phyloP scores from a whole-genome alignment of 1,140 invertebrate species.

The Leucophenga varia region DNA sequence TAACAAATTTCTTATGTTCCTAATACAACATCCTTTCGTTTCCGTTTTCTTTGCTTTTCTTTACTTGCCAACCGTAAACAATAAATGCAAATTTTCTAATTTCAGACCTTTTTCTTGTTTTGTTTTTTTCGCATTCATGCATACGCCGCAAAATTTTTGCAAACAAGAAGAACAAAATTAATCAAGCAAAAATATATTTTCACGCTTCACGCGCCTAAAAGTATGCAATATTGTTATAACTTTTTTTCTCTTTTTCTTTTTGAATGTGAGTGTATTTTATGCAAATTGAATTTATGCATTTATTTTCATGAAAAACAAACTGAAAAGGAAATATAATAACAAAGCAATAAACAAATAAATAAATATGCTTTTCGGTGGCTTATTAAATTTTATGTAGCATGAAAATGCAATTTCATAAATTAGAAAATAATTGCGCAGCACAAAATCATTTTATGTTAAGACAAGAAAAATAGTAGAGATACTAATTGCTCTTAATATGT shows the following conservation, averaged over 20 bases:
- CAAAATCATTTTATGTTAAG: no score
- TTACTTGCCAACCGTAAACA: no score
- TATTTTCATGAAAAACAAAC: conserved; percentile 6
- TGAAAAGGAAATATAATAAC: no score
- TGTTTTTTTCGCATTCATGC: no score
- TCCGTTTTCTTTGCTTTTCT: no score
- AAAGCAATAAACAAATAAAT: no score
- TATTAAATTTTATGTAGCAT: conserved; percentile 39
- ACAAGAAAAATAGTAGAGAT: no score
- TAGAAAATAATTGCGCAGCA: conserved; percentile 38
- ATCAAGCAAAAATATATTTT: conserved; percentile 42
- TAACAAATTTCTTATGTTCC: no score
- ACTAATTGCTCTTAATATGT: conserved; percentile 32
- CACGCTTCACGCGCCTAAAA: conserved; percentile 22
- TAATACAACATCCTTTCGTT: no score
- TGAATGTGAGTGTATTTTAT: conserved; percentile 20
- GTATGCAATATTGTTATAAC: conserved; percentile 10
- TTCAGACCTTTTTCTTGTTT: conserved; percentile 44
- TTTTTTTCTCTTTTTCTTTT: conserved; percentile 12
- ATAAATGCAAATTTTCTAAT: conserved; percentile 48
- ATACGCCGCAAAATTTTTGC: no score
- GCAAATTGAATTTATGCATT: conserved; percentile 37
- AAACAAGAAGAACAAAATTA: conserved; percentile 22
- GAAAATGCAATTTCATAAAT: conserved; percentile 45
- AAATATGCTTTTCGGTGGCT: no score